These are phyloP conservation scores for Takifugu bimaculatus DNA, from an alignment of 2,113 vertebrate genomes.

Conservation along the genomic window DNA sequence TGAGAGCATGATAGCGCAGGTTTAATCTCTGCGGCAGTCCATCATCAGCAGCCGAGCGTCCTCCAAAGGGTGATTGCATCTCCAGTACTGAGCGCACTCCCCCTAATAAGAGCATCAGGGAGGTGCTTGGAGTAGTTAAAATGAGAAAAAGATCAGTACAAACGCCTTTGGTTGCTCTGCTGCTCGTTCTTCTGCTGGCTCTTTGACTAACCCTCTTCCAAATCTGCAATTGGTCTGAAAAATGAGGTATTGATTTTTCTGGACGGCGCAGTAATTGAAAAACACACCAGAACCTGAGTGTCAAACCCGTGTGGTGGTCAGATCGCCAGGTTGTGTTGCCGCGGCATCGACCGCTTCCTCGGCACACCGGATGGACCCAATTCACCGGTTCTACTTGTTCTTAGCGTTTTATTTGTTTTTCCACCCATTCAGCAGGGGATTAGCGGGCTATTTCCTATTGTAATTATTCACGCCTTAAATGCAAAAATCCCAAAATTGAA, in stretches of 20 bases:
- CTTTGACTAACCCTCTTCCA: conserved; percentile 66
- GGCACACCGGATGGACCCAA: conserved; percentile 2
- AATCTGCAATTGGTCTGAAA: conserved; percentile 72
- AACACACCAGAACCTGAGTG: conserved; percentile 62
- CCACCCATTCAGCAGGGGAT: not conserved
- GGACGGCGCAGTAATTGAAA: conserved; percentile 55
- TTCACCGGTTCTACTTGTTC: conserved; percentile 11
- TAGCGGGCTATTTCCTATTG: no score
- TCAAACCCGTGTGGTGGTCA: conserved; percentile 38
- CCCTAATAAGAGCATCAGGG: conserved; percentile 11
- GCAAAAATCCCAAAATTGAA: no score
- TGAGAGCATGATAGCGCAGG: conserved; percentile 2
- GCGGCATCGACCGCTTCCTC: conserved; percentile 32
- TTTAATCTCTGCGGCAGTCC: conserved; percentile 20
- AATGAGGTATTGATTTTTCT: conserved; percentile 80
- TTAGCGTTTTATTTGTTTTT: not conserved
- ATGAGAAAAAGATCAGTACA: conserved; percentile 15
- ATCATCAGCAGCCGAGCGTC: not conserved
- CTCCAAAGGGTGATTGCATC: conserved; percentile 8
- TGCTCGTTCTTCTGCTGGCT: conserved; percentile 23
- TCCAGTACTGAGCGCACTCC: conserved; percentile 2
- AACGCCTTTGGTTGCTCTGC: not conserved
- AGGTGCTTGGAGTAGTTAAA: conserved; percentile 6
- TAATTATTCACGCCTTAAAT: no score
- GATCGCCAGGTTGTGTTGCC: conserved; percentile 30